These are phyloP conservation scores for Ligdia adustata DNA, from an alignment of 2,888 invertebrate species.

Conservation along the genomic window DNA sequence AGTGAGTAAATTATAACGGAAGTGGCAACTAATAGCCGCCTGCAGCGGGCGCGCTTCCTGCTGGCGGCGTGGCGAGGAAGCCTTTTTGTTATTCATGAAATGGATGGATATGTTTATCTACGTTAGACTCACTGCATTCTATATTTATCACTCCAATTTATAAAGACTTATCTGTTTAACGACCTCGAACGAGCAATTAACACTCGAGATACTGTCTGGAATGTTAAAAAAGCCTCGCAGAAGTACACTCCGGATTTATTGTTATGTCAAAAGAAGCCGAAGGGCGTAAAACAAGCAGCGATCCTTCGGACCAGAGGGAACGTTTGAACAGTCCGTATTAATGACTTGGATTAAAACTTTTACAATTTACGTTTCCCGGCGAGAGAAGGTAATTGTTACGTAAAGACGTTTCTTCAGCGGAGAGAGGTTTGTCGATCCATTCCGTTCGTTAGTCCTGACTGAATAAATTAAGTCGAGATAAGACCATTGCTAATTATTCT, in stretches of 20 bases:
- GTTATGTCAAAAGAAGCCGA: slow-evolving; percentile 32
- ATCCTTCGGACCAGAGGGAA: too few relatives aligned
- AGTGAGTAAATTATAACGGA: slow-evolving; percentile 58
- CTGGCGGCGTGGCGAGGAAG: slow-evolving; percentile 43
- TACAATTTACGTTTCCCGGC: slow-evolving; percentile 16
- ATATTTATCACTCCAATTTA: slow-evolving; percentile 46
- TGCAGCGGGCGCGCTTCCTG: slow-evolving; percentile 51
- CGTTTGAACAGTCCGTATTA: slow-evolving; percentile 11
- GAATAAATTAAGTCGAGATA: slow-evolving; percentile 72
- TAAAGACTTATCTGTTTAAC: slow-evolving; percentile 49
- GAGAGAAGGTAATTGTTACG: slow-evolving; percentile 23
- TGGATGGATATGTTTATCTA: slow-evolving; percentile 48
- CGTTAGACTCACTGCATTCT: slow-evolving; percentile 41
- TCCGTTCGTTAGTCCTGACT: slow-evolving; percentile 38
- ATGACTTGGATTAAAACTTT: slow-evolving; percentile 21
- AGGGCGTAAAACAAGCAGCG: slow-evolving; percentile 13
- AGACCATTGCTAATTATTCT: slow-evolving; percentile 67
- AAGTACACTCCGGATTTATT: slow-evolving; percentile 32
- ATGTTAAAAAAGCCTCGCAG: slow-evolving; percentile 26
- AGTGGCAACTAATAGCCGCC: slow-evolving; percentile 52
- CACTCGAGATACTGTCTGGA: slow-evolving; percentile 39
- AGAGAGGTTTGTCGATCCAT: slow-evolving; percentile 28
- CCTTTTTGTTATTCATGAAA: slow-evolving; percentile 58
- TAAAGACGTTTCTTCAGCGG: slow-evolving; percentile 30
- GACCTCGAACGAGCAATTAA: slow-evolving; percentile 50